Evolutionary conservation across 2,797 vertebrate species (phyloP).

Genomic region (Brachyrhaphis roseni): DNA sequence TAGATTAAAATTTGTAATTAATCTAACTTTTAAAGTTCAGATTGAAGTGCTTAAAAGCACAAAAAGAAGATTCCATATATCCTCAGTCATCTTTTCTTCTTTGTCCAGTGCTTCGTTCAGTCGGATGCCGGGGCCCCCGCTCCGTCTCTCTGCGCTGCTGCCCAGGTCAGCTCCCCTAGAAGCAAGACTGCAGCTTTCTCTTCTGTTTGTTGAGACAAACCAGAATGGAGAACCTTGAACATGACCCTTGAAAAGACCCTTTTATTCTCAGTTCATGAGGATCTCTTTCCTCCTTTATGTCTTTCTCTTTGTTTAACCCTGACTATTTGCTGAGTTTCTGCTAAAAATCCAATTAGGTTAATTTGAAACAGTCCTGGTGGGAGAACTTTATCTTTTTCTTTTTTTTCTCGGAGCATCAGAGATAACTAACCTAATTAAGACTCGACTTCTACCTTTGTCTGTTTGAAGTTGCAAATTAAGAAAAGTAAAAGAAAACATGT

Average conservation of each 20-base stretch:
- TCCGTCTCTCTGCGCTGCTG: slow-evolving; percentile 45
- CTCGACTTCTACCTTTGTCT: slow-evolving; percentile 69
- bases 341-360: slow-evolving; percentile 83
- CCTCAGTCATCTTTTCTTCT: background rate
- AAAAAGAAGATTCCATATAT: background rate
- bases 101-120: slow-evolving; percentile 43
- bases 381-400: slow-evolving; percentile 77
- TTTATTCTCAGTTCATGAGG: slow-evolving; percentile 62
- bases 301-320: slow-evolving; percentile 76
- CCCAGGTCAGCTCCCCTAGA: slow-evolving; percentile 52
- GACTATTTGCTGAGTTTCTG: slow-evolving; percentile 75
- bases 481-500: slow-evolving; percentile 74
- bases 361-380: slow-evolving; percentile 78
- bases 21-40: background rate
- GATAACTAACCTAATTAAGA: slow-evolving; percentile 86
- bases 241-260: slow-evolving; percentile 66
- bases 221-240: slow-evolving; percentile 72
- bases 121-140: slow-evolving; percentile 35
- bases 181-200: slow-evolving; percentile 64
- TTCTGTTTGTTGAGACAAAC: slow-evolving; percentile 70
- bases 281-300: slow-evolving; percentile 61
- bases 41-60: background rate
- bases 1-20: background rate
- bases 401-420: slow-evolving; percentile 40
- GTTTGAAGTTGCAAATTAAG: slow-evolving; percentile 77